phyloP scores from a whole-genome alignment of 2,113 vertebrate species.

The Galemys pyrenaicus region DNA sequence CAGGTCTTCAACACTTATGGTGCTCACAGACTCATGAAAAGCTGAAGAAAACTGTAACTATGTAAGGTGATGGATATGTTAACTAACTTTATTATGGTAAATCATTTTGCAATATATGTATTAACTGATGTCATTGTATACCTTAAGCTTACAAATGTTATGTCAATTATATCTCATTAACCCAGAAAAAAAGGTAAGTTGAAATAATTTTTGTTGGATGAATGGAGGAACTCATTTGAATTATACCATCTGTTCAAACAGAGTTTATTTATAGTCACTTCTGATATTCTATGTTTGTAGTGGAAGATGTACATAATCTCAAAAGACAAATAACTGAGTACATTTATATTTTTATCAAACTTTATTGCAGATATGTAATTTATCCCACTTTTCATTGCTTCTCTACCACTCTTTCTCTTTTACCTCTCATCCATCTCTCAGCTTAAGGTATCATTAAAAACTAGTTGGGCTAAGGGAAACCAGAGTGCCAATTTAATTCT shows the following conservation, averaged over 20 bases:
- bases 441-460: background rate
- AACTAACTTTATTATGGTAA: background rate
- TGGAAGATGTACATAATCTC: background rate
- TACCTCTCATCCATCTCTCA: background rate
- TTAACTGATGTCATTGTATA: background rate
- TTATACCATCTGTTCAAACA: background rate
- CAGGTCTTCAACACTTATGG: background rate
- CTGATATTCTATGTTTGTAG: constrained; percentile 30
- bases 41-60: background rate
- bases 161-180: background rate
- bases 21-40: background rate
- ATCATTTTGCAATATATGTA: background rate
- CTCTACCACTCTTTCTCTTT: background rate
- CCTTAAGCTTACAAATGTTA: background rate
- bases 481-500: constrained; percentile 7
- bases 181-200: background rate
- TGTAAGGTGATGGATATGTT: background rate
- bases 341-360: constrained; percentile 53
- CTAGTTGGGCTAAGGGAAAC: background rate
- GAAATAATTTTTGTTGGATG: background rate
- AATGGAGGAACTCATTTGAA: constrained; percentile 22
- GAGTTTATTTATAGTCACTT: constrained; percentile 28
- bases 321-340: constrained; percentile 27
- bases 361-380: background rate
- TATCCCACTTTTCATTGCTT: background rate